Evolutionary conservation across 53 echinoderm and acorn worm species (phyloP), one percentile per base, ranked within the genome.

Genomic region (Luidia sarsii): DNA sequence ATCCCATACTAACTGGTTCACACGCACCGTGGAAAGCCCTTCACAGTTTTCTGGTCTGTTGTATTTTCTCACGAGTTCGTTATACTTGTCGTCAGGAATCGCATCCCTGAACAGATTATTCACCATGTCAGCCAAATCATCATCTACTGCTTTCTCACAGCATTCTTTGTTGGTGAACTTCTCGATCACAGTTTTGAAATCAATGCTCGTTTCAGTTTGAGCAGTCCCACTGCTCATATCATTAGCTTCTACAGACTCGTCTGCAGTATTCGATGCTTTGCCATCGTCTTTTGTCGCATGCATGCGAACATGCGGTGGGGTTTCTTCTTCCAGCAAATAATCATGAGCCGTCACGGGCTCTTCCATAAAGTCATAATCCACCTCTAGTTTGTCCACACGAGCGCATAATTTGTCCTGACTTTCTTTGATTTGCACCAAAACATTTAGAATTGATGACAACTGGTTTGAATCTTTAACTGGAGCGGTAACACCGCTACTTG

Each of bases 91-190:
- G 7, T 68, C 82, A 82, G 68, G 28, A 36, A 57, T 69, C 38
- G 68, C 82, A 54, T 82, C 82, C 49, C 69, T 68, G 57, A 82
- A 82, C 29, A 59, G 41, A 16, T 23, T 51, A 69, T 82, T 82
- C 29, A 82, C 69, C 51, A 82, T 70, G 55, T 53, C 48, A 39
- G 83, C 69, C 46, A 82, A 56, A 25, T 82, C 52, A 18, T 65
- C 18, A 25, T 82, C 59, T 20, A 68, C 43, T 31, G 41, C 41
- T 39, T 54, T 69, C 21, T 56, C 83, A 70, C 83, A 70, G 15
- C 29, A 24, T 36, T 69, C 83, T 28, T 56, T 55, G 21, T 31
- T 16, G 3, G 68, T 68, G 39, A 82, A 57, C 48, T 82, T 82
- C 14, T 69, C 70, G 16, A 53, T 45, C 51, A 70, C 49, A 52